phyloP scores from a whole-genome alignment of 1,140 invertebrate genomes.

The Leptinotarsa defecta region DNA sequence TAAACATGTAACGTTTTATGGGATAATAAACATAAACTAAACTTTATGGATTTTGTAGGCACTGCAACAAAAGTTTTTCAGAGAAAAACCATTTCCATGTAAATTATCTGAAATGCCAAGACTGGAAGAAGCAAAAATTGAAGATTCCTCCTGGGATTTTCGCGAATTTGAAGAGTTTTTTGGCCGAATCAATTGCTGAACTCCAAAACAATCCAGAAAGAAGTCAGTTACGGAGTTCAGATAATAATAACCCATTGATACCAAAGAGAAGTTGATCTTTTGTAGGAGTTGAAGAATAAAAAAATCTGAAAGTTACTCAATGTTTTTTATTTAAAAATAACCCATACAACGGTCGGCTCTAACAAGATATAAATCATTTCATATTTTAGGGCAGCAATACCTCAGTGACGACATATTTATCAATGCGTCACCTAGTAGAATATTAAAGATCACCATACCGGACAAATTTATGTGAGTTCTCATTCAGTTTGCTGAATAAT shows the following conservation, averaged over 20 bases:
- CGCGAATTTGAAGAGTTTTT: slow-evolving; percentile 36
- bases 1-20: too few relatives aligned
- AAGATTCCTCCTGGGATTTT: slow-evolving; percentile 11
- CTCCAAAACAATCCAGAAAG: neutral
- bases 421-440: too few relatives aligned
- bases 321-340: slow-evolving; percentile 55
- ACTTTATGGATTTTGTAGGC: slow-evolving; percentile 34
- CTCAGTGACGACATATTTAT: too few relatives aligned
- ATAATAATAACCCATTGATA: too few relatives aligned
- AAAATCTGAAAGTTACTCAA: neutral
- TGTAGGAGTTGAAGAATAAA: neutral
- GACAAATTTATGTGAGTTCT: too few relatives aligned
- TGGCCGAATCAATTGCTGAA: neutral
- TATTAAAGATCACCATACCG: too few relatives aligned
- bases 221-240: too few relatives aligned
- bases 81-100: slow-evolving; percentile 32
- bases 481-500: too few relatives aligned
- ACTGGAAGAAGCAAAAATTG: slow-evolving; percentile 27
- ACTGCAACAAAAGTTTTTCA: slow-evolving; percentile 40
- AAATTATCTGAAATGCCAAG: slow-evolving; percentile 40
- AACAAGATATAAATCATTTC: slow-evolving; percentile 54
- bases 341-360: slow-evolving; percentile 52
- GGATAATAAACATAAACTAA: too few relatives aligned
- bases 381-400: slow-evolving; percentile 35
- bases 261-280: too few relatives aligned